Base-by-base conservation (phyloP, 2,113 vertebrate genomes). In the Terrapene triunguis region DNA sequence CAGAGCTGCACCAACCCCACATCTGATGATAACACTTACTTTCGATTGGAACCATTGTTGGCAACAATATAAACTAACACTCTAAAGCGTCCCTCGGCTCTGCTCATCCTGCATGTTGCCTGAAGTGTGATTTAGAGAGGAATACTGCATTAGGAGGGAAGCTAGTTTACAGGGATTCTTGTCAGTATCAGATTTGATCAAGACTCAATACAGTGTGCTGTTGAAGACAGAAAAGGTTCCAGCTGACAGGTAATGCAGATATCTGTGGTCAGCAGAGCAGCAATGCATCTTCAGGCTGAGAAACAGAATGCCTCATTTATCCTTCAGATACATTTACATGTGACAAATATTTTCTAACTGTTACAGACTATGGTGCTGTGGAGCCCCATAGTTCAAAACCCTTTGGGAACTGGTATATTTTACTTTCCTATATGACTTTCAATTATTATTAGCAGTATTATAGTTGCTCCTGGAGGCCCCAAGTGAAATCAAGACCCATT, bases 61-160 rank as follows among this genome's bases (percentile, higher is more conserved):
- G 14, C 79, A 96, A 27, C 47, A 82, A 27, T 21, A 78, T 57
- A 82, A 96, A n/a, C 42, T 25, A 93, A 38, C 80, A 89, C 22
- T 81, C 82, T 87, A 89, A 96, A 96, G n/a, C 76, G 47, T 96
- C 72, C 78, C 48, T 62, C 50, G 94, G n/a, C 90, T 93, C 89
- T 94, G 57, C 80, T 97, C 88, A 54, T 95, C 81, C 81, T 88
- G 47, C 50, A 38, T 93, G 80, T 92, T 95, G n/a, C 94, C 62
- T 96, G 94, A 97, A 97, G 87, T 88, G 89, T 78, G 85, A 95
- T 97, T 95, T 94, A 48, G 85, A 84, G 32, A 14, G 94, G 82
- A 96, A 91, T 87, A 83, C n/a, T 57, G 10, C 8, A 76, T 90
- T 92, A 59, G 90, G 78, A 93, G 87, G 88, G 95, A 93, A 95